Evolutionary conservation across 2,797 vertebrate genomes (phyloP), one percentile per base, ranked within the genome.

Genomic region (Rhinophrynus dorsalis): DNA sequence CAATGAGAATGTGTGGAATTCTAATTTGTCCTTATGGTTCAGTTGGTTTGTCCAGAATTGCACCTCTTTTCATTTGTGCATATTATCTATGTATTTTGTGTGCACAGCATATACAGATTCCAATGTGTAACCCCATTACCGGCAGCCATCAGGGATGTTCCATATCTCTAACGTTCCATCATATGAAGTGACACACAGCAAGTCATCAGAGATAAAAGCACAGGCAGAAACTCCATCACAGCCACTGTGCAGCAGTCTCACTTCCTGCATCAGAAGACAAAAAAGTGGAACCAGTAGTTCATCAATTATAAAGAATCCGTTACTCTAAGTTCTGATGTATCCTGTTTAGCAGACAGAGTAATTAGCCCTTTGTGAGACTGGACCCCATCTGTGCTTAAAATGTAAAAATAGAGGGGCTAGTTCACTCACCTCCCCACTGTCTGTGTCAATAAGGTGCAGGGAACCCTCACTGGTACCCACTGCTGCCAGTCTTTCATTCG

Each of bases 191-290:
- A 92, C 83, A 9, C 83, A 90, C 1, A 96, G 78, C 30, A 67
- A 47, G 1, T 37, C 74, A 10, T 92, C 85, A 1, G 79, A 85
- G 27, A 94, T 78, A 50, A 95, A 93, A 1, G 79, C 47, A 8
- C 92, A 93, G 37, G 87, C 85, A 0, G 94, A 93, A 67, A 97
- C 79, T 24, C 94, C 94, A 1, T 94, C 93, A 32, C 90, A 90
- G 78, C 81, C 84, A 74, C 90, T 95, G 67, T 88, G 78, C 77
- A 96, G 50, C 0, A 88, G 88, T 78, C 89, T 92, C 74, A 93
- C 79, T 72, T 93, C 89, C 94, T 97, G 86, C 27, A 75, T 8
- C 57, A 0, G 35, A 35, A 50, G 0, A 0, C 2, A 27, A 1
- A 61, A 47, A 13, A 0, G 1, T 0, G 0, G 12, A 27, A 50